Base-by-base conservation (phyloP, 2,888 invertebrate genomes). In the Deilephila elpenor region DNA sequence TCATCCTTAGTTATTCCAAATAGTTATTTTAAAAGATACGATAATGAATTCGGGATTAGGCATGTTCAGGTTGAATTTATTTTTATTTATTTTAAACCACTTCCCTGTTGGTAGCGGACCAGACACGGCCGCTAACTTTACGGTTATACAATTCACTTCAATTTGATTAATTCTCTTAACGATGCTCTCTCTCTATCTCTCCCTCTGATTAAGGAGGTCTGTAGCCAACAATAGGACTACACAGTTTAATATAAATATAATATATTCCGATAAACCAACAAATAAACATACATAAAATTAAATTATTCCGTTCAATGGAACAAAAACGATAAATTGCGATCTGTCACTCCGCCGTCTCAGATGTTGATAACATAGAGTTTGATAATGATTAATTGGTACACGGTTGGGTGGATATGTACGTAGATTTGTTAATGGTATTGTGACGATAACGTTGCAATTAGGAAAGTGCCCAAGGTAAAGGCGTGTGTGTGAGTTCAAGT, bases 281-380 rank as follows among this genome's bases (percentile, higher is more conserved):
- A 73, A 37, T 20, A 64, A 64, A 37, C 64, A 64, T 14, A 59
- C 3, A 81, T 79, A 79, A 80, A 81, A 84, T 85, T 79, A 79
- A 85, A 86, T 84, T 83, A 83, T 86, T 86, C 84, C 85, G 78
- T 84, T 82, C 84, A 84, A 86, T 84, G 83, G 84, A 83, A 83
- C 85, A 84, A 83, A 84, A 82, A 82, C 81, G 87, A 88, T 86
- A 83, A 83, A 86, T 86, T 85, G 81, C 80, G 86, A 86, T 85
- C 82, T 83, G 85, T 85, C 83, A 82, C 73, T 74, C 73, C 72
- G 76, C 77, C 79, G 70, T 72, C 72, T 74, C 71, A 84, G 82
- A 83, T 82, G 84, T 83, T 81, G 88, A 88, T 88, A 87, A 83
- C 82, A 85, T 84, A 82, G 78, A 80, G 78, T 82, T 83, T 80